Percentiles rank a stretch among this genome's conserved stretches.
Conservation (phyloP, 2,888 invertebrate species). For the Morpho achilles region DNA sequence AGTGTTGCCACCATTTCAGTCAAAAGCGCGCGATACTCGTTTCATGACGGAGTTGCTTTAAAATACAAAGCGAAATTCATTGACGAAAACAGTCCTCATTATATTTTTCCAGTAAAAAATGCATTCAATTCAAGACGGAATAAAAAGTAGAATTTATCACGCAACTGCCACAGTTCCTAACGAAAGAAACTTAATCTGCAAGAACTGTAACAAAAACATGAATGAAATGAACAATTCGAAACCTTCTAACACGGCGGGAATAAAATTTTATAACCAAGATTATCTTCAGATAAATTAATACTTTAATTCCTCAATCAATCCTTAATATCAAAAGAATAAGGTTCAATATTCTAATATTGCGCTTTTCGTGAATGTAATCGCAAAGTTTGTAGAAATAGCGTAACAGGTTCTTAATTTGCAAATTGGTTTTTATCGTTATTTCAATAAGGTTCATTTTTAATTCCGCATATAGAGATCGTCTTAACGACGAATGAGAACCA, state of each 20-base stretch:
- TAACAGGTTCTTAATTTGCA: conserved; percentile 12
- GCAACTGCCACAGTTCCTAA: conserved; percentile 3
- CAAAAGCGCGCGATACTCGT: no score
- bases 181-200: conserved; percentile 11
- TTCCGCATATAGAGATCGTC: conserved; percentile 1
- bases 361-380: not conserved
- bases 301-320: not conserved
- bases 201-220: conserved; percentile 13
- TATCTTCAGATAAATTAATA: not conserved
- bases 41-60: no score
- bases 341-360: not conserved
- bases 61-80: no score
- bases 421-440: conserved; percentile 7
- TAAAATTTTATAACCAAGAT: conserved; percentile 12
- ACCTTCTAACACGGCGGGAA: conserved; percentile 12
- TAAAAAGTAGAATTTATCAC: conserved; percentile 6
- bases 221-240: conserved; percentile 13
- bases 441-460: conserved; percentile 4
- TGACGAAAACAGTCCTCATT: not conserved
- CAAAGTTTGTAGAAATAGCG: not conserved
- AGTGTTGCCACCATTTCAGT: no score
- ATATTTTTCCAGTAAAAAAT: conserved; percentile 3
- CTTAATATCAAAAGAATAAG: no score
- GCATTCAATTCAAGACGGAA: conserved; percentile 1
- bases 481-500: conserved; percentile 7